A percentile compares a stretch with the other conserved stretches of the same genome.
These are phyloP conservation scores for Coptodon bakossiorum DNA, from an alignment of 2,113 vertebrate species.

Conservation along the genomic window DNA sequence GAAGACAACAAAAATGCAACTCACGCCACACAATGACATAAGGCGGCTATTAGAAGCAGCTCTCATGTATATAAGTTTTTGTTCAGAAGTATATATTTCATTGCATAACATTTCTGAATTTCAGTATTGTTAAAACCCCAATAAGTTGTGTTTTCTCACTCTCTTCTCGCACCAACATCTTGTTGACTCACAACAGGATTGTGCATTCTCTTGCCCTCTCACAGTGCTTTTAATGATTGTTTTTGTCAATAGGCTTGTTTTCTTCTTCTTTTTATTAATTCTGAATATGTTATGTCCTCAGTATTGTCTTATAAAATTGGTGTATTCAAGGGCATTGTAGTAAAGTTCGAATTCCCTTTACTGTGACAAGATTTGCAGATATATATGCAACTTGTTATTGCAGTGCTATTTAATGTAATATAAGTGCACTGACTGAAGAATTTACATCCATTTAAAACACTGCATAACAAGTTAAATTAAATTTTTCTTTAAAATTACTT, in stretches of 20 bases:
- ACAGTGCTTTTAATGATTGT: neutral
- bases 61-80: neutral
- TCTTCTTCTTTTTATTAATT: neutral
- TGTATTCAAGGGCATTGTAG: neutral
- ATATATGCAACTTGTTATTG: neutral
- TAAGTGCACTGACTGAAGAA: neutral
- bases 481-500: neutral
- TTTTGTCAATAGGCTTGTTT: neutral
- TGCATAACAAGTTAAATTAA: neutral
- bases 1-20: neutral
- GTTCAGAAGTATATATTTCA: neutral
- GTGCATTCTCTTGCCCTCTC: neutral
- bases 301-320: neutral
- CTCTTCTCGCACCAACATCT: neutral
- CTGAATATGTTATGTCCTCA: neutral
- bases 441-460: neutral
- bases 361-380: neutral
- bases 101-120: neutral
- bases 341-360: neutral
- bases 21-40: neutral
- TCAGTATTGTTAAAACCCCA: neutral
- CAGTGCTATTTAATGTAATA: neutral
- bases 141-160: neutral
- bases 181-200: neutral
- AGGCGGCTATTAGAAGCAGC: neutral